These are phyloP conservation scores for Odontocolon sp. DNA, from an alignment of 2,888 invertebrate genomes.

Conservation along the genomic window DNA sequence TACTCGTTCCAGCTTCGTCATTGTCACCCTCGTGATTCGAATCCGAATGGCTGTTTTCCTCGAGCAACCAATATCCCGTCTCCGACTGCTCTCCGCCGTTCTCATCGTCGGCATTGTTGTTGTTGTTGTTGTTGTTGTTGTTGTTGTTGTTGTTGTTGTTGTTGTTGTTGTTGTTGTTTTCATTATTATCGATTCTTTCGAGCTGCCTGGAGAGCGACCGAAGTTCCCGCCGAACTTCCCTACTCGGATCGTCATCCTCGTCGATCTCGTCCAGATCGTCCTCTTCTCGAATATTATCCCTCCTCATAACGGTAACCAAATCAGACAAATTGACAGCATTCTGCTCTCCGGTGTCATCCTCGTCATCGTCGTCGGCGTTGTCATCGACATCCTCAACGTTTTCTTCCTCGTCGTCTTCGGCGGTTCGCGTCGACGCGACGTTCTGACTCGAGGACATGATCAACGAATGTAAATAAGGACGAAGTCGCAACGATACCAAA, in stretches of 20 bases:
- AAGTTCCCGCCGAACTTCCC: not conserved
- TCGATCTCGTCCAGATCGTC: slow-evolving; percentile 10
- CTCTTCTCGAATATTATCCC: not conserved
- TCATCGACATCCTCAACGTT: not conserved
- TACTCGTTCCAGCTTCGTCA: slow-evolving; percentile 56
- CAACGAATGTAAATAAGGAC: not conserved
- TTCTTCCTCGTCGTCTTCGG: not conserved
- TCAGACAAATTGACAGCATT: not conserved
- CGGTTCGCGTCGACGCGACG: not conserved
- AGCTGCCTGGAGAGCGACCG: not conserved
- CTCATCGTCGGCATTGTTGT: slow-evolving; percentile 58
- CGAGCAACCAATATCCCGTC: slow-evolving; percentile 76
- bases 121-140: slow-evolving; percentile 20
- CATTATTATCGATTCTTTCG: not conserved
- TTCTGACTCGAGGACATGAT: not conserved
- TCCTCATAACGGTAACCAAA: not conserved
- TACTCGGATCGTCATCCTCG: slow-evolving; percentile 5
- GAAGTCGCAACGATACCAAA: not conserved
- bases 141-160: slow-evolving; percentile 22
- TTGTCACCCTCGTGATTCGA: slow-evolving; percentile 73
- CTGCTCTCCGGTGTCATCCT: slow-evolving; percentile 6
- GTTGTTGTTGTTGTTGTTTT: slow-evolving; percentile 24
- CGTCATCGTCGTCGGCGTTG: slow-evolving; percentile 17
- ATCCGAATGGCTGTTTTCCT: slow-evolving; percentile 76
- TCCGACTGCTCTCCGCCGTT: slow-evolving; percentile 72